Evolutionary conservation across 1,140 invertebrate genomes (phyloP).

Genomic region (Anastrepha ludens): DNA sequence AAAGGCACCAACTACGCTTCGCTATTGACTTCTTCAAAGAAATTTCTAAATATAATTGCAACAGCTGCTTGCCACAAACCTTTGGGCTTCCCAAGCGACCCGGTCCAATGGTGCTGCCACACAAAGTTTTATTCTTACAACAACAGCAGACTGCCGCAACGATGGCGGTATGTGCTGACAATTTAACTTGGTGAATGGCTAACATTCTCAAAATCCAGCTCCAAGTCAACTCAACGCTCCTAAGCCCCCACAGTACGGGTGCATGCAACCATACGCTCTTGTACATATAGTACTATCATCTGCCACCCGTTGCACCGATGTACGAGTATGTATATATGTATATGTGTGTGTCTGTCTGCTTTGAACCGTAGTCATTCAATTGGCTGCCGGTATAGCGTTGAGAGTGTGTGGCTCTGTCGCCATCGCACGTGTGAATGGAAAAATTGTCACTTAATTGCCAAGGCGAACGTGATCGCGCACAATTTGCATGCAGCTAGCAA

Average conservation of each 20-base stretch:
- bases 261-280: slow-evolving; percentile 5
- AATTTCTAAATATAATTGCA: slow-evolving; percentile 52
- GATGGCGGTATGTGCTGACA: slow-evolving; percentile 30
- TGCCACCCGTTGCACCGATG: background rate
- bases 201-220: slow-evolving; percentile 40
- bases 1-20: background rate
- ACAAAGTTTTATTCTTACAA: slow-evolving; percentile 43
- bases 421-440: slow-evolving; percentile 47
- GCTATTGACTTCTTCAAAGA: slow-evolving; percentile 47
- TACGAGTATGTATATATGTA: background rate
- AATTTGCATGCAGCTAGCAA: slow-evolving; percentile 39
- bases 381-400: no score
- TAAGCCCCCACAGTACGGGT: background rate
- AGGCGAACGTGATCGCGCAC: slow-evolving; percentile 50
- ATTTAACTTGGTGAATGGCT: slow-evolving; percentile 52
- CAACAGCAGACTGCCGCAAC: background rate
- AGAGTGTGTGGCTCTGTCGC: background rate
- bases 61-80: slow-evolving; percentile 40
- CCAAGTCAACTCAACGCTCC: slow-evolving; percentile 10
- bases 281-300: slow-evolving; percentile 5
- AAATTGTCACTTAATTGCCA: slow-evolving; percentile 52
- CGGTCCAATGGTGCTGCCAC: background rate
- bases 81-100: background rate
- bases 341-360: background rate
- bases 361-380: no score